Evolutionary conservation across 2,797 vertebrate genomes (phyloP), one percentile per base, ranked within the genome.

Genomic region (Gambelia wislizenii): DNA sequence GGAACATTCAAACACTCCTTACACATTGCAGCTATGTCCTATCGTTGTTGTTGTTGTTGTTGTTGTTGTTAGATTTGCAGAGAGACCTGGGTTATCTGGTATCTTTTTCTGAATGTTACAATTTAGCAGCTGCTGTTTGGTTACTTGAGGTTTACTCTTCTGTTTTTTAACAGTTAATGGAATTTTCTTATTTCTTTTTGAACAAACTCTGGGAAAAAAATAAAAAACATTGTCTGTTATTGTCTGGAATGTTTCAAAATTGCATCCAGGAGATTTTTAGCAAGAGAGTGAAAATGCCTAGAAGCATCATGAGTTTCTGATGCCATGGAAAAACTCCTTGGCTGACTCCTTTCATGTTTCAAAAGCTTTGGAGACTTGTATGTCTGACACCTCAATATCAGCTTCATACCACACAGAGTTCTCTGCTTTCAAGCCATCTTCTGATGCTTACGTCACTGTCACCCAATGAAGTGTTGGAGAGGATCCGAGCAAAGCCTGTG

Each of bases 301-400:
- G 20, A 14, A 64, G 42, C 83, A 74, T 47, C 54, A 5, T 64
- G 42, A 49, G 52, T 85, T 42, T 85, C 25, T 8, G 74, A 2
- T 47, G 42, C 54, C 36, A 75, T 75, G 76, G 83, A 85, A 89
- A 85, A 81, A 82, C 16, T 36, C 39, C n/a, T 78, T 52, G 70
- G 39, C 80, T 39, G 12, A 10, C 81, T 77, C 36, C 72, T 88
- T 85, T 85, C 54, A 49, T 81, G 77, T 89, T 44, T 20, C 61
- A 42, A 80, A 80, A 61, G 27, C 42, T 74, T 80, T 74, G 44
- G 47, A 54, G 39, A 13, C 69, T 74, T 39, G 1, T 16, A 69
- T 89, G 67, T 36, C 70, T 39, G 54, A 85, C 87, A 83, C 80
- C 70, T 85, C 77, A 49, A 10, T 85, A 89, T 81, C 77, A 75